These are phyloP conservation scores for Urocitellus parryii DNA, from an alignment of 2,113 vertebrate species.

Conservation along the genomic window DNA sequence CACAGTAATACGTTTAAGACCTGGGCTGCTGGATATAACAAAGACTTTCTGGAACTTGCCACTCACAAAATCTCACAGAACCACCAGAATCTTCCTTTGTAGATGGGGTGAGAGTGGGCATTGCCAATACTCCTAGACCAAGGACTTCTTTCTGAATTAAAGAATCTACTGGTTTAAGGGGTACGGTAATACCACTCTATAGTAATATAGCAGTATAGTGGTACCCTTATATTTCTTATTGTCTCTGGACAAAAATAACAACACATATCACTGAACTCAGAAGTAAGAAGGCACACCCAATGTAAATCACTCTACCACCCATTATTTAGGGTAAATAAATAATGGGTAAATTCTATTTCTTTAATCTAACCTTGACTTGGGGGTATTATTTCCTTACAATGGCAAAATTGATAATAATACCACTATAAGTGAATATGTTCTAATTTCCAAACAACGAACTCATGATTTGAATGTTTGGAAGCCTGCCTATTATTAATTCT, in stretches of 20 bases:
- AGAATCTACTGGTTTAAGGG: neutral
- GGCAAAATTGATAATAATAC: neutral
- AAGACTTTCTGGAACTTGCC: neutral
- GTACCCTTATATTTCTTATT: too few species aligned
- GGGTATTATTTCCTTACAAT: neutral
- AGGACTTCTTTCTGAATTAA: neutral
- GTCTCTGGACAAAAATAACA: neutral
- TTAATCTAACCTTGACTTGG: neutral
- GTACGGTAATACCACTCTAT: too few species aligned
- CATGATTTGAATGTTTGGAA: constrained; percentile 1
- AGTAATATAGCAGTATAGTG: too few species aligned
- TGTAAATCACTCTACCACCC: neutral
- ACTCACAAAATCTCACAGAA: neutral
- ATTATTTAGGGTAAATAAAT: neutral
- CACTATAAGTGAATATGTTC: neutral
- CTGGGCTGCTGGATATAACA: neutral
- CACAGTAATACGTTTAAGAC: neutral
- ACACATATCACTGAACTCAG: too few species aligned
- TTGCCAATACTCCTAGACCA: too few species aligned
- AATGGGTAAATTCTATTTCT: neutral
- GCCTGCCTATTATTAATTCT: neutral
- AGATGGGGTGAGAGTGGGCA: too few species aligned
- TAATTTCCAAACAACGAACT: constrained; percentile 15
- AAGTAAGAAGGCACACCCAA: neutral
- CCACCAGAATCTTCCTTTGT: neutral